Percentiles rank a stretch among this genome's conserved stretches.
phyloP scores from a whole-genome alignment of 1,140 invertebrate genomes.

The Papilio dardanus region DNA sequence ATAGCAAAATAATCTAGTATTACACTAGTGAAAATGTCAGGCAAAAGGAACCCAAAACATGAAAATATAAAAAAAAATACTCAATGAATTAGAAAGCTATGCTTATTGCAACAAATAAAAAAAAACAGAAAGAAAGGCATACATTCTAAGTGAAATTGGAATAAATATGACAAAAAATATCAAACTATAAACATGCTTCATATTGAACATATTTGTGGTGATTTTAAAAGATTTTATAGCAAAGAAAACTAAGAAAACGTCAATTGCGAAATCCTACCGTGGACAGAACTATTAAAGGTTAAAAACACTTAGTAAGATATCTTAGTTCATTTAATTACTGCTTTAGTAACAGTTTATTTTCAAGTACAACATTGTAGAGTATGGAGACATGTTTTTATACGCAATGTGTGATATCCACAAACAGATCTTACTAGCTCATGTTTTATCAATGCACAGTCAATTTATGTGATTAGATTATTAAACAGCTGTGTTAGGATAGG shows the following conservation, averaged over 20 bases:
- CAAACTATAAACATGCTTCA: too few relatives aligned
- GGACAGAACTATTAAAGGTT: slow-evolving; percentile 74
- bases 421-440: neutral
- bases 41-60: too few relatives aligned
- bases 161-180: too few relatives aligned
- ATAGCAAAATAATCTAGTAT: too few relatives aligned
- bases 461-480: slow-evolving; percentile 3
- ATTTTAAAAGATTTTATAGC: slow-evolving; percentile 58
- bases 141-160: too few relatives aligned
- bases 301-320: slow-evolving; percentile 78
- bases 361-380: slow-evolving; percentile 67
- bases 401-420: slow-evolving; percentile 48
- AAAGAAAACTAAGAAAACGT: slow-evolving; percentile 56
- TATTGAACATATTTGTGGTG: too few relatives aligned
- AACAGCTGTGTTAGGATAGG: slow-evolving; percentile 5
- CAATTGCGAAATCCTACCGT: slow-evolving; percentile 70
- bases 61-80: too few relatives aligned
- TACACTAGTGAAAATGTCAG: too few relatives aligned
- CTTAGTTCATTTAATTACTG: slow-evolving; percentile 75
- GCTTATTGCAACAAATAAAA: too few relatives aligned
- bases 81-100: too few relatives aligned
- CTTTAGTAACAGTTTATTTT: slow-evolving; percentile 64
- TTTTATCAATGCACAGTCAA: neutral
- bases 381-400: slow-evolving; percentile 63
- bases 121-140: too few relatives aligned